Evolutionary conservation across 1,140 invertebrate species (phyloP).

Genomic region (Magallana gigas): DNA sequence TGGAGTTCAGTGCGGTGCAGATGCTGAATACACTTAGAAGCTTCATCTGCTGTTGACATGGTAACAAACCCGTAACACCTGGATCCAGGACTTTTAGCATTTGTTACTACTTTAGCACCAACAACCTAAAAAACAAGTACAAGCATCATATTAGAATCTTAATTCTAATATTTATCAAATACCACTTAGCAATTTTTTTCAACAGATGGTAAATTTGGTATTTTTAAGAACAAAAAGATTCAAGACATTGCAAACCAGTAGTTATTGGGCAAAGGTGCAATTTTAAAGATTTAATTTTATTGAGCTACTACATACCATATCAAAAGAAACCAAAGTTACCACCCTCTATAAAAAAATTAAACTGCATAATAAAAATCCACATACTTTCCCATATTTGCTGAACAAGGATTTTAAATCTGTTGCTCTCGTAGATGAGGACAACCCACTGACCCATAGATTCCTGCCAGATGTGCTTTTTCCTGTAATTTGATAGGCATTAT

Average conservation of each 20-base stretch:
- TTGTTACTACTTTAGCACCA: slow-evolving; percentile 97
- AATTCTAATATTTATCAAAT: too few species aligned
- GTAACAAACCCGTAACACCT: slow-evolving; percentile 97
- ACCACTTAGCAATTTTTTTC: too few species aligned
- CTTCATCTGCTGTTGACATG: slow-evolving; percentile 93
- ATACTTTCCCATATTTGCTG: slow-evolving; percentile 94
- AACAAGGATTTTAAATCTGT: slow-evolving; percentile 95
- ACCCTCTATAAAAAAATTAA: too few species aligned
- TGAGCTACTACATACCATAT: too few species aligned
- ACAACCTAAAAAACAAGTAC: slow-evolving; percentile 80
- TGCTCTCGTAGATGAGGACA: slow-evolving; percentile 92
- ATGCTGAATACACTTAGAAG: slow-evolving; percentile 92
- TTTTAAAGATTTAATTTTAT: not conserved
- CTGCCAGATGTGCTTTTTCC: slow-evolving; percentile 60
- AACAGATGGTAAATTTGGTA: too few species aligned
- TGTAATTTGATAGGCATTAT: not conserved
- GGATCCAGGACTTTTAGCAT: slow-evolving; percentile 92
- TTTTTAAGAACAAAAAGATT: too few species aligned
- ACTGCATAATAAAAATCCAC: not conserved
- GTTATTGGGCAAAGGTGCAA: too few species aligned
- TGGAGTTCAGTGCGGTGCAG: slow-evolving; percentile 94
- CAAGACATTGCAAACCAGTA: too few species aligned
- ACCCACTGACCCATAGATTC: slow-evolving; percentile 94
- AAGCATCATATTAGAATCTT: not conserved
- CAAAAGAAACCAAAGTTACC: too few species aligned